Conservation (phyloP, 2,113 vertebrate genomes). For the Oreochromis niloticus region DNA sequence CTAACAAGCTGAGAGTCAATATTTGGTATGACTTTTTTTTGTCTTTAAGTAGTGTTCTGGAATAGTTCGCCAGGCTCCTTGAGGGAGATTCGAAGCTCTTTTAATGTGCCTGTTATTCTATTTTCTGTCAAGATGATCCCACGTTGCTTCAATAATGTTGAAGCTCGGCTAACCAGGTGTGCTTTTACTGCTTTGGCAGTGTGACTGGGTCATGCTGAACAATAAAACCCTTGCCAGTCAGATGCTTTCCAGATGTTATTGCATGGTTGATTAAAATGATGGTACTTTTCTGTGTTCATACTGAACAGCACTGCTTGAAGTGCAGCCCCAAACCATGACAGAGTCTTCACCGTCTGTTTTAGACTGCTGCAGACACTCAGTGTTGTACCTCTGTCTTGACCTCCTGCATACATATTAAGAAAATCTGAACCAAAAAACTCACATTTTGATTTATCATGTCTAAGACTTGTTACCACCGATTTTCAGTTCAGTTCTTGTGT, state of each 20-base stretch:
- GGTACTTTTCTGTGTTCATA: neutral
- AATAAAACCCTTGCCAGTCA: neutral
- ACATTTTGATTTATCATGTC: neutral
- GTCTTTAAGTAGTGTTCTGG: too few relatives aligned
- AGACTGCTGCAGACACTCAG: neutral
- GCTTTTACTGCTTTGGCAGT: neutral
- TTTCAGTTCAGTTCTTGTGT: neutral
- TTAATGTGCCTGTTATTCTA: neutral
- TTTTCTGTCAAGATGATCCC: neutral
- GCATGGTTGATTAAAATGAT: neutral
- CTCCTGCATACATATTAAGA: neutral
- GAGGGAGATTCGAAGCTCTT: too few relatives aligned
- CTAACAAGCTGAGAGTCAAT: too few relatives aligned
- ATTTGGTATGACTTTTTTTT: too few relatives aligned
- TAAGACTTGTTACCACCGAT: neutral
- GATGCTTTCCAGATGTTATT: neutral
- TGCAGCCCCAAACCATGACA: neutral
- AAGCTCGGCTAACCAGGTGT: neutral
- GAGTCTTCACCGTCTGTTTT: neutral
- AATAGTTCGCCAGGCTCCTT: too few relatives aligned
- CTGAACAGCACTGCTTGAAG: neutral
- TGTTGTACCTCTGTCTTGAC: neutral
- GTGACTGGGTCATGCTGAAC: neutral
- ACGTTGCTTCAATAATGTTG: neutral
- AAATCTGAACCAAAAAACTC: neutral